Percentiles rank a stretch among this genome's conserved stretches.
Conservation (phyloP, 2,888 invertebrate genomes). For the Coremacera marginata region DNA sequence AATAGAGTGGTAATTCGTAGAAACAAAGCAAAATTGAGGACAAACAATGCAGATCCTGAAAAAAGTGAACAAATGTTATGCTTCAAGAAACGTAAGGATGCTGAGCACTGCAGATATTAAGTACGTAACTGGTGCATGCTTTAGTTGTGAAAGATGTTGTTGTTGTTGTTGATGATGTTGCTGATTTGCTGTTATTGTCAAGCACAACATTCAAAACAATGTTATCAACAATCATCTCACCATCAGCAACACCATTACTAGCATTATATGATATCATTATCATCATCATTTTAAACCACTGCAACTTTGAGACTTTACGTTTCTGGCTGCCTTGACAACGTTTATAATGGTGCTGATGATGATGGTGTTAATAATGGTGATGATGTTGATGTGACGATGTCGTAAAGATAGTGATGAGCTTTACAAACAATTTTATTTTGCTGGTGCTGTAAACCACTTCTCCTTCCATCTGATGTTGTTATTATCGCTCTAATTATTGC, state of each 20-base stretch:
- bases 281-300: no score
- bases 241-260: neutral
- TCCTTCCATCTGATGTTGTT: no score
- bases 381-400: no score
- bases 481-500: no score
- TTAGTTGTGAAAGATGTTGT: constrained; percentile 1
- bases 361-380: no score
- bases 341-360: no score
- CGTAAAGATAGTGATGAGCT: no score
- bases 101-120: constrained; percentile 17
- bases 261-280: no score
- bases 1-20: constrained; percentile 15
- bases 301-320: no score
- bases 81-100: neutral
- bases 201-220: neutral
- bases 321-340: no score
- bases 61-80: neutral
- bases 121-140: constrained; percentile 31
- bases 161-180: neutral
- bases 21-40: constrained; percentile 32
- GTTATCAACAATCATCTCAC: neutral
- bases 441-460: no score
- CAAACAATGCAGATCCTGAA: constrained; percentile 23
- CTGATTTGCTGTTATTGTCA: constrained; percentile 6
- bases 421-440: no score